A percentile compares a stretch with the other conserved stretches of the same genome.
These are phyloP conservation scores for Notoglanidium macrostoma DNA, from an alignment of 2,797 vertebrate species.

Conservation along the genomic window DNA sequence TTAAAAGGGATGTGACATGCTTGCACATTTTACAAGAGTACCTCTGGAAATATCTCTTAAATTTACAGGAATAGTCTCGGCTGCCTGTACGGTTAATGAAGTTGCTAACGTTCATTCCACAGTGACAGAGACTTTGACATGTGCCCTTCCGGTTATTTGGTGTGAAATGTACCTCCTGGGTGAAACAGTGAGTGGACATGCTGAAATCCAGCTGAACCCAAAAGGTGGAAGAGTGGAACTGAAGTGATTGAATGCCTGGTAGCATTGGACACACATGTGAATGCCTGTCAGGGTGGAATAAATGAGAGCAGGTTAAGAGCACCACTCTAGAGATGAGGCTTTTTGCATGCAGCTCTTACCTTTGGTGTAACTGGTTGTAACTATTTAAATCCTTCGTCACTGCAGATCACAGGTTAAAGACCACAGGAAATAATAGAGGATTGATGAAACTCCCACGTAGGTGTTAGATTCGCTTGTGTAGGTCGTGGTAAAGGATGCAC, in stretches of 20 bases:
- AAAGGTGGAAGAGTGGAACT: slow-evolving; percentile 7
- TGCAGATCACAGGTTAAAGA: slow-evolving; percentile 35
- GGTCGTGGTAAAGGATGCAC: slow-evolving; percentile 22
- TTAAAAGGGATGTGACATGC: slow-evolving; percentile 22
- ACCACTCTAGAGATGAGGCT: slow-evolving; percentile 25
- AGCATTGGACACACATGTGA: slow-evolving; percentile 26
- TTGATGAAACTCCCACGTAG: slow-evolving; percentile 20
- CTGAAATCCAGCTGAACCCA: slow-evolving; percentile 28
- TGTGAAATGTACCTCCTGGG: slow-evolving; percentile 16
- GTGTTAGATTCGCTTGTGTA: slow-evolving; percentile 39
- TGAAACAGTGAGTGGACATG: slow-evolving; percentile 33
- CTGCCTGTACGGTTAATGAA: slow-evolving; percentile 20
- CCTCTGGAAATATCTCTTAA: slow-evolving; percentile 1
- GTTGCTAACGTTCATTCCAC: not conserved
- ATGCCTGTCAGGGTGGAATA: slow-evolving; percentile 27
- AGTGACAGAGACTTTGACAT: slow-evolving; percentile 32
- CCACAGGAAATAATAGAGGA: slow-evolving; percentile 38
- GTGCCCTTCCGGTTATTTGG: slow-evolving; percentile 25
- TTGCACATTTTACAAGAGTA: not conserved
- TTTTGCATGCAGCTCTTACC: slow-evolving; percentile 34
- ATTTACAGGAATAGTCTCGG: not conserved
- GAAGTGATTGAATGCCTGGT: slow-evolving; percentile 21
- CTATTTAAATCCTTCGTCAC: slow-evolving; percentile 35
- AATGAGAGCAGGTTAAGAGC: slow-evolving; percentile 33
- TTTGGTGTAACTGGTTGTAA: slow-evolving; percentile 42